Conservation (phyloP, 2,888 invertebrate species). For the Drosophila atripex region DNA sequence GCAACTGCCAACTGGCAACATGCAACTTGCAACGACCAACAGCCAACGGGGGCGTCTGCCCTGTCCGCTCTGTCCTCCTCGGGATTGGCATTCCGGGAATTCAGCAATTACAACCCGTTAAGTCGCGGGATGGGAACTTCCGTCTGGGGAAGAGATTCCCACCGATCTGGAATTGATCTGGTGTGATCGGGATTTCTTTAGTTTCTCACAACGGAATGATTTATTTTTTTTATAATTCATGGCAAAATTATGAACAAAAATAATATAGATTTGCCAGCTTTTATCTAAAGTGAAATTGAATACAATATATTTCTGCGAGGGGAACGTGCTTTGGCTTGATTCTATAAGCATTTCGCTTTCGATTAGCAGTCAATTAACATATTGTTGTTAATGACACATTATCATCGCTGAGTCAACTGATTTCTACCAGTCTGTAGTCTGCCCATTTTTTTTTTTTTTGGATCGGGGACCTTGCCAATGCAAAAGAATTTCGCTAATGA, state of each 20-base stretch:
- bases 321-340: slow-evolving; percentile 51
- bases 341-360: slow-evolving; percentile 52
- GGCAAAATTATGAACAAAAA: background rate
- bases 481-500: slow-evolving; percentile 32
- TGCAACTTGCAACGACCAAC: slow-evolving; percentile 9
- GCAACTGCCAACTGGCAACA: slow-evolving; percentile 8
- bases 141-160: slow-evolving; percentile 31
- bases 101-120: slow-evolving; percentile 28
- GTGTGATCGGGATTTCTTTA: background rate
- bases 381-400: slow-evolving; percentile 57
- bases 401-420: slow-evolving; percentile 56
- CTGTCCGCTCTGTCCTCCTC: slow-evolving; percentile 13
- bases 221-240: background rate
- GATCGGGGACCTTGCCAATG: slow-evolving; percentile 53
- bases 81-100: slow-evolving; percentile 26
- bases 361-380: slow-evolving; percentile 54
- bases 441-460: background rate
- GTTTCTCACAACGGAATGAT: background rate
- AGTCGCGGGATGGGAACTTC: slow-evolving; percentile 29
- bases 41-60: slow-evolving; percentile 57
- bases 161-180: slow-evolving; percentile 19
- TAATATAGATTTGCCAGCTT: background rate
- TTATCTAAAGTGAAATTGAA: slow-evolving; percentile 17
- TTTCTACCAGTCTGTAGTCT: slow-evolving; percentile 42
- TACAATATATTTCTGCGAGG: background rate